phyloP scores from a whole-genome alignment of 2,113 vertebrate species.

The Mus pahari region DNA sequence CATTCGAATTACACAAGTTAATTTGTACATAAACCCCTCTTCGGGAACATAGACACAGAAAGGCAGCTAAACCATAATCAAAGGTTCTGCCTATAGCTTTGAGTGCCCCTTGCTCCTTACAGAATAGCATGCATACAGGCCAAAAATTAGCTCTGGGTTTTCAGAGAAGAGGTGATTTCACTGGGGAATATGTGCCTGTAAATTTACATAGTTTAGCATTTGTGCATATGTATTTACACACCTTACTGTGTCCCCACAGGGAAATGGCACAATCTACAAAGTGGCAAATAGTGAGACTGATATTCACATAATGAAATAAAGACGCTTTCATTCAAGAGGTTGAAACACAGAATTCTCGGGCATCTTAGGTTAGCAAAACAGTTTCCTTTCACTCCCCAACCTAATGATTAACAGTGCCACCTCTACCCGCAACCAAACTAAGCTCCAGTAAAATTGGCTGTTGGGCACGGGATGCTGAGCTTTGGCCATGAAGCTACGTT shows the following conservation, averaged over 20 bases:
- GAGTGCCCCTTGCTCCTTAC: not conserved
- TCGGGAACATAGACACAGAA: not conserved
- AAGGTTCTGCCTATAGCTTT: not conserved
- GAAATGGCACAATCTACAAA: not conserved
- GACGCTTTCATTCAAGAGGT: not conserved
- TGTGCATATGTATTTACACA: not conserved
- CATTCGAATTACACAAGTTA: not conserved
- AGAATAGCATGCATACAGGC: not conserved
- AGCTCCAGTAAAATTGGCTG: not conserved
- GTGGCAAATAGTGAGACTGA: not conserved
- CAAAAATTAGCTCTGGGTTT: not conserved
- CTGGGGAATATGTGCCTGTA: not conserved
- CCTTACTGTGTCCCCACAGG: not conserved
- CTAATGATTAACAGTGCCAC: not conserved
- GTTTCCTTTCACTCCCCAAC: slow-evolving; percentile 18
- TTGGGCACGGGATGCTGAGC: not conserved
- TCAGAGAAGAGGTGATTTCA: slow-evolving; percentile 14
- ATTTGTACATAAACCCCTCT: not conserved
- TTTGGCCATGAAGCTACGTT: slow-evolving; percentile 10
- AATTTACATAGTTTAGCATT: not conserved
- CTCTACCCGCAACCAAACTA: not conserved
- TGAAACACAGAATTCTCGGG: not conserved
- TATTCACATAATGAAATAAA: not conserved
- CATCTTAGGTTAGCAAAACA: not conserved
- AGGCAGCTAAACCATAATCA: not conserved